Evolutionary conservation across 2,797 vertebrate genomes (phyloP), one percentile per base, ranked within the genome.

Genomic region (Arrhamphus sclerolepis): DNA sequence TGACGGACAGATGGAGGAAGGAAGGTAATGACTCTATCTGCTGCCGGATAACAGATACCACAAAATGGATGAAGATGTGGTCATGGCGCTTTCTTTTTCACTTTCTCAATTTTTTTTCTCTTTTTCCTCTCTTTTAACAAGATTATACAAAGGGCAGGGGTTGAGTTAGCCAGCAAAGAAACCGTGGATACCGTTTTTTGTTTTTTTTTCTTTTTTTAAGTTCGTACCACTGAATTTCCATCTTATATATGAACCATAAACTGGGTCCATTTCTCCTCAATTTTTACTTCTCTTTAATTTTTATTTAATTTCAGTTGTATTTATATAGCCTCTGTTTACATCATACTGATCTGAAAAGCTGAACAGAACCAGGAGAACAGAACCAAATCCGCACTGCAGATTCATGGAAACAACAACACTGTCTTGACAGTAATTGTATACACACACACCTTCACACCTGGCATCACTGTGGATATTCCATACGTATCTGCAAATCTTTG

Each of bases 1-100:
- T 89, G 90, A 91, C 31, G 58, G 89, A 89, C 85, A 85, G 88
- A 88, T 85, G 83, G 83, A 81, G 80, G 80, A 78, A 85, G 75
- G 61, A 83, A 72, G 78, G 70, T 88, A 91, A 90, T 89, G 86
- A 89, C 81, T 87, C 83, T 82, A 88, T 88, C 80, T 78, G 79
- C 62, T 38, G 74, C 75, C 66, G 4, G 82, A 82, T 80, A 83
- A 77, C 81, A 77, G 77, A 88, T 67, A 81, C 62, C 66, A 48
- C 59, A 46, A 51, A 78, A 74, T 41, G 62, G 74, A 83, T 83
- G 80, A 78, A 86, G 83, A 86, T 78, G 80, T 75, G 83, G 62
- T 75, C 65, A 65, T 19, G 46, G 66, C 20, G 43, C 75, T 86
- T 80, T n/a, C n/a, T n/a, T 80, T 82, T 82, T 73, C 75, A 46